Evolutionary conservation across 2,888 invertebrate genomes (phyloP), one percentile per base, ranked within the genome.

Genomic region (Leptogaster cylindrica): DNA sequence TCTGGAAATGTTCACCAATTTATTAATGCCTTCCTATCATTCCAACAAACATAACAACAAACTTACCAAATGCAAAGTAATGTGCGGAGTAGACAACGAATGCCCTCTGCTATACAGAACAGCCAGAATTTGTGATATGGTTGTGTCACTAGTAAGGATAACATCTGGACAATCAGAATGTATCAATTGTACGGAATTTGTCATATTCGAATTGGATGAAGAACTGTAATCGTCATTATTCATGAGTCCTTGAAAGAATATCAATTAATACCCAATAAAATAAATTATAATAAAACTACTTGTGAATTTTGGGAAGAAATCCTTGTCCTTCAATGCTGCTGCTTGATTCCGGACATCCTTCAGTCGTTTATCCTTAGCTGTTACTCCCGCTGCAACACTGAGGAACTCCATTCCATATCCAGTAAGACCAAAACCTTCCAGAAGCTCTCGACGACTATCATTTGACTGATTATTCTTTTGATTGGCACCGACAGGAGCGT

Each of bases 341-440:
- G 78, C 78, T 72, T 85, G 83, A 78, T 92, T 89, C 80, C 91
- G 88, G 55, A 89, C 88, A 81, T 92, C 92, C 79, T 93, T 94
- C 70, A 90, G 88, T 46, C 94, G 86, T 79, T 94, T 94, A 80
- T 94, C 94, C 82, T 94, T 93, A 61, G 93, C 93, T 14, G 91
- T 91, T 70, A 91, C 89, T 58, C 91, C 93, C 52, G 94, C 93
- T 7, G 92, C 92, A 66, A 93, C 88, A 73, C 91, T 91, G n/a
- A 92, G 78, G 68, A 85, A 82, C 68, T 84, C 84, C 72, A 86
- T 82, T 65, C 67, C 67, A 33, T 70, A 58, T 23, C 65, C 58
- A 2, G 82, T 81, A 71, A 82, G 78, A 64, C 81, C 81, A 12
- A 77, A 75, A 7, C 81, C 80, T 71, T 81, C 81, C 79, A 82